Conservation (phyloP, 2,888 invertebrate genomes). For the Ceriagrion tenellum region DNA sequence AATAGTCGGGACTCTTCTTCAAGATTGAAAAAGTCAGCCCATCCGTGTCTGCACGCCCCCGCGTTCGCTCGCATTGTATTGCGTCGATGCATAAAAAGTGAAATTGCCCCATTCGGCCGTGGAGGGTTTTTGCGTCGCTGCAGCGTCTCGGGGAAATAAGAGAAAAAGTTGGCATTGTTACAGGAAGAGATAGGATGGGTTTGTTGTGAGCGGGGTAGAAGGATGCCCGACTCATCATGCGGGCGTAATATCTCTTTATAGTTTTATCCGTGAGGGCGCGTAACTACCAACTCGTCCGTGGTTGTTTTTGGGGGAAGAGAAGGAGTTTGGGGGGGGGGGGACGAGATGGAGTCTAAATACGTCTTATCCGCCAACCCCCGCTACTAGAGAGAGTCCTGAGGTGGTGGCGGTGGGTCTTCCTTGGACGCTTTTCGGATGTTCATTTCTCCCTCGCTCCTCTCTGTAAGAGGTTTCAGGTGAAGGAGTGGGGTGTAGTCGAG, state of each 20-base stretch:
- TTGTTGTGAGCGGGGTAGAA: background rate
- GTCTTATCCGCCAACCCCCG: background rate
- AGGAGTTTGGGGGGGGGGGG: too few relatives aligned
- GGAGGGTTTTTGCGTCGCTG: background rate
- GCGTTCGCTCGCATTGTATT: background rate
- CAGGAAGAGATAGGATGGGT: background rate
- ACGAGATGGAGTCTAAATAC: background rate
- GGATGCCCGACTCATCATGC: background rate
- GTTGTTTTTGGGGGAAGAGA: too few relatives aligned
- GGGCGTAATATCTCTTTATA: conserved; percentile 7
- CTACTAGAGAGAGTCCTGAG: background rate
- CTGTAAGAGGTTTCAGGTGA: background rate
- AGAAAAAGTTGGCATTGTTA: conserved; percentile 34
- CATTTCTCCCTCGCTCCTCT: background rate
- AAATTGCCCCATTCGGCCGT: conserved; percentile 6
- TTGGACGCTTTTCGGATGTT: background rate
- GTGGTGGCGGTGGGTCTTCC: background rate
- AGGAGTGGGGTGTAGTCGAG: background rate
- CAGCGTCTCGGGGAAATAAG: background rate
- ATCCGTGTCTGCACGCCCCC: background rate
- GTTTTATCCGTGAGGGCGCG: background rate
- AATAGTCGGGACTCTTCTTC: background rate
- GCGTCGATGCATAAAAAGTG: background rate
- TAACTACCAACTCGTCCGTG: background rate
- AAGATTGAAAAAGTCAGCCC: background rate